A percentile compares a stretch with the other conserved stretches of the same genome.
Evolutionary conservation across 2,888 invertebrate genomes (phyloP).

Genomic region (Pachymerium ferrugineum): DNA sequence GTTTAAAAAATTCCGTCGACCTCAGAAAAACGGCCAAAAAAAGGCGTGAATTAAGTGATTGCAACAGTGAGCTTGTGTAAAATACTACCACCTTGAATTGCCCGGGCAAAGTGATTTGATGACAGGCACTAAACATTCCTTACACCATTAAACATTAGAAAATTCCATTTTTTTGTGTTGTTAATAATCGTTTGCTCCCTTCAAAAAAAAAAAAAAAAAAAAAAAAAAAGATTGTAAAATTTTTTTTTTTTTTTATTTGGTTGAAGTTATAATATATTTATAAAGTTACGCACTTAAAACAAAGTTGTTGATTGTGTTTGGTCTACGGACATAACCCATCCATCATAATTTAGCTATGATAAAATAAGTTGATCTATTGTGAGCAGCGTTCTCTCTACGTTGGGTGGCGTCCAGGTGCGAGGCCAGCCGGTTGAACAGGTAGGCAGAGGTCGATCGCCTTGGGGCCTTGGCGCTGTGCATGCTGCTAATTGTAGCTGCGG

Average conservation of each 20-base stretch:
- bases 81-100: too few relatives aligned
- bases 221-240: background rate
- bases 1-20: too few relatives aligned
- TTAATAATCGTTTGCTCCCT: too few relatives aligned
- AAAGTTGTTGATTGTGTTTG: background rate
- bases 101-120: background rate
- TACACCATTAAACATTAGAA: too few relatives aligned
- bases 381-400: too few relatives aligned
- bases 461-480: conserved; percentile 21
- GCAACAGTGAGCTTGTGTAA: too few relatives aligned
- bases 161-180: too few relatives aligned
- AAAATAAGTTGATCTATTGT: conserved; percentile 18
- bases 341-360: conserved; percentile 21
- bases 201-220: background rate
- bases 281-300: background rate
- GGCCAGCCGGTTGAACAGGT: conserved; percentile 21
- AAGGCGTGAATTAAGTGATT: too few relatives aligned
- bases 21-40: too few relatives aligned
- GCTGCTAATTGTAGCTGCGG: conserved; percentile 18
- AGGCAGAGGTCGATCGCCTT: conserved; percentile 21
- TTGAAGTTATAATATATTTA: too few relatives aligned
- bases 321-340: conserved; percentile 15
- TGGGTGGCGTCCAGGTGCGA: conserved; percentile 21
- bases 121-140: background rate
- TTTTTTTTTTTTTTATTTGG: too few relatives aligned